A percentile compares a stretch with the other conserved stretches of the same genome.
Evolutionary conservation across 2,888 invertebrate species (phyloP).

Genomic region (Carterocephalus palaemon): DNA sequence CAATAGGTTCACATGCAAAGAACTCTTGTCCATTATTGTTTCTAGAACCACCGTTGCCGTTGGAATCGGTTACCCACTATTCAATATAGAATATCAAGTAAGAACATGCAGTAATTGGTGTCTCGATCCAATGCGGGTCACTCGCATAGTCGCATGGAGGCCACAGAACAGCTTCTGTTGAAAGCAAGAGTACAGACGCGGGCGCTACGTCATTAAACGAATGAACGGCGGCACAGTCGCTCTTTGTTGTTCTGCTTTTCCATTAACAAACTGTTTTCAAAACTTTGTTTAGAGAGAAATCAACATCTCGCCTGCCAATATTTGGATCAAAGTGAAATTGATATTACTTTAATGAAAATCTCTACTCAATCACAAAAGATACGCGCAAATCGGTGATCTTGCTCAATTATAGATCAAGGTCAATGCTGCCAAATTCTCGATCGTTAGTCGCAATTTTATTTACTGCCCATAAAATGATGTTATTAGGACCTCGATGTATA

Average conservation of each 20-base stretch:
- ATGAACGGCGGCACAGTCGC: constrained; percentile 4
- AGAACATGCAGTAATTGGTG: background rate
- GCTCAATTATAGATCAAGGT: too few species aligned
- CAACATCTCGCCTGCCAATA: too few species aligned
- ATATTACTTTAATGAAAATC: too few species aligned
- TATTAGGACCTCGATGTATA: too few species aligned
- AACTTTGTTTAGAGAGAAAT: background rate
- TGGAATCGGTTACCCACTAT: background rate
- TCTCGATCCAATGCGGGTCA: constrained; percentile 21
- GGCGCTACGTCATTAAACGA: constrained; percentile 18
- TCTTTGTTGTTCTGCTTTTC: background rate
- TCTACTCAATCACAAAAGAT: too few species aligned
- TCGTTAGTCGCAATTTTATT: too few species aligned
- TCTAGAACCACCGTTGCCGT: constrained; percentile 10
- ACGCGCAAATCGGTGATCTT: too few species aligned
- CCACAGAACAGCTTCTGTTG: constrained; percentile 17
- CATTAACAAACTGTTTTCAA: background rate
- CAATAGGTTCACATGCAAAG: too few species aligned
- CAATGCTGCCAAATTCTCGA: too few species aligned
- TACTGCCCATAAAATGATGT: too few species aligned
- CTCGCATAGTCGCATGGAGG: constrained; percentile 13
- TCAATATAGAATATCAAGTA: constrained; percentile 9
- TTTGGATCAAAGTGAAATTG: too few species aligned
- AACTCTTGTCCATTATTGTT: background rate
- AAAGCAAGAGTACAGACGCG: constrained; percentile 21